phyloP scores from a whole-genome alignment of 2,888 invertebrate species.

The Phaedon cochleariae region DNA sequence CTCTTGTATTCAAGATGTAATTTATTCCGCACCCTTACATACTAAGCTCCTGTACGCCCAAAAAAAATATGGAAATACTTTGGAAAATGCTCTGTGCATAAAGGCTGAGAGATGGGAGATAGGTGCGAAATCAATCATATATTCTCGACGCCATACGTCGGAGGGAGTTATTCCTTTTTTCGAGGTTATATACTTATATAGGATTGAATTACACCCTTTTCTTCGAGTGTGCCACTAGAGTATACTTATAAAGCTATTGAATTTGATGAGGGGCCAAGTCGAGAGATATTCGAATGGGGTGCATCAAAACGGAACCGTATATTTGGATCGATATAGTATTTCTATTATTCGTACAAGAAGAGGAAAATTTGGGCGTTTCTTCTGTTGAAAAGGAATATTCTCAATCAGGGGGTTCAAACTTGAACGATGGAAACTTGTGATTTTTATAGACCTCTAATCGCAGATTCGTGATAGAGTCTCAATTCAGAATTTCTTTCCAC shows the following conservation, averaged over 20 bases:
- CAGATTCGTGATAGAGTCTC: no score
- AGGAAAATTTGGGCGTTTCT: no score
- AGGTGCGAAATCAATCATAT: slow-evolving; percentile 2
- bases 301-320: not conserved
- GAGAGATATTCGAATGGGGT: not conserved
- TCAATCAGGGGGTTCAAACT: no score
- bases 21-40: slow-evolving; percentile 10
- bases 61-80: not conserved
- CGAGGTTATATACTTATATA: not conserved
- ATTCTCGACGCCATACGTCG: not conserved
- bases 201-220: not conserved
- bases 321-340: no score
- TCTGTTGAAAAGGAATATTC: no score
- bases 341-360: no score
- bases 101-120: not conserved
- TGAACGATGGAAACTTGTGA: no score
- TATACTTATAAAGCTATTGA: not conserved
- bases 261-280: not conserved
- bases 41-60: not conserved
- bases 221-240: not conserved
- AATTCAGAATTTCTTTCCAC: no score
- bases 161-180: not conserved
- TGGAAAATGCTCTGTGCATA: not conserved
- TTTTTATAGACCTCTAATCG: no score
- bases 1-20: slow-evolving; percentile 13